phyloP scores from a whole-genome alignment of 2,113 vertebrate species.

The Myocastor coypus region DNA sequence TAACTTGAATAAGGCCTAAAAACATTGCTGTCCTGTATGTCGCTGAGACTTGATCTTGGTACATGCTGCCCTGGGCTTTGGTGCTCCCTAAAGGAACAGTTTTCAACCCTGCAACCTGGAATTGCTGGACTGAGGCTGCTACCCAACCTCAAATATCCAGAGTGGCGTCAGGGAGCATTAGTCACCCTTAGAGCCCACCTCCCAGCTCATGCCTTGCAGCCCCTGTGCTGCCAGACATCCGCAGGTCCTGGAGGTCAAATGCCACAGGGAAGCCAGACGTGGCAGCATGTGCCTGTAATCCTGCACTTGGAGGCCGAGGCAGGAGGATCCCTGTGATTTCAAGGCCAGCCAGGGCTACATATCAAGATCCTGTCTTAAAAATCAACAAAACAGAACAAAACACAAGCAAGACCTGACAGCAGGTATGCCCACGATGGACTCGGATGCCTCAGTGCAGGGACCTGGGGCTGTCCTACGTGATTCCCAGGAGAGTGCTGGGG shows the following conservation, averaged over 20 bases:
- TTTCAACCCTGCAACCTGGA: constrained; percentile 51
- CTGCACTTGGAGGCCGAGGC: not conserved
- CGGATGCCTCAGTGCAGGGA: not conserved
- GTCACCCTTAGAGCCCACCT: not conserved
- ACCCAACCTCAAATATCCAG: not conserved
- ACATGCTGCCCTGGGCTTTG: not conserved
- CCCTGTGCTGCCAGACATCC: fast-evolving
- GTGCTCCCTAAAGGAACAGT: constrained; percentile 64
- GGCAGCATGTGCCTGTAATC: not conserved
- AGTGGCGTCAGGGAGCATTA: not conserved
- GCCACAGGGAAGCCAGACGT: not conserved
- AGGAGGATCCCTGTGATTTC: not conserved
- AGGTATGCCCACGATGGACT: fast-evolving
- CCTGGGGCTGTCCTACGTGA: not conserved
- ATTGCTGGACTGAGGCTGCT: not conserved
- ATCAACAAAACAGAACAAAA: not conserved
- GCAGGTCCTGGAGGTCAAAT: not conserved
- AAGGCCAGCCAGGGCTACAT: not conserved
- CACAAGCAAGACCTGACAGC: not conserved
- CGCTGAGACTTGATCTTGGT: not conserved
- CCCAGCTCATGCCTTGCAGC: not conserved
- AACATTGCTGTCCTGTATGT: constrained; percentile 54
- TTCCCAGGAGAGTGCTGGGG: not conserved
- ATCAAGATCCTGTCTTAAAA: not conserved
- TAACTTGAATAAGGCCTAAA: constrained; percentile 77